phyloP scores from a whole-genome alignment of 2,113 vertebrate species.

The Zosterops lateralis region DNA sequence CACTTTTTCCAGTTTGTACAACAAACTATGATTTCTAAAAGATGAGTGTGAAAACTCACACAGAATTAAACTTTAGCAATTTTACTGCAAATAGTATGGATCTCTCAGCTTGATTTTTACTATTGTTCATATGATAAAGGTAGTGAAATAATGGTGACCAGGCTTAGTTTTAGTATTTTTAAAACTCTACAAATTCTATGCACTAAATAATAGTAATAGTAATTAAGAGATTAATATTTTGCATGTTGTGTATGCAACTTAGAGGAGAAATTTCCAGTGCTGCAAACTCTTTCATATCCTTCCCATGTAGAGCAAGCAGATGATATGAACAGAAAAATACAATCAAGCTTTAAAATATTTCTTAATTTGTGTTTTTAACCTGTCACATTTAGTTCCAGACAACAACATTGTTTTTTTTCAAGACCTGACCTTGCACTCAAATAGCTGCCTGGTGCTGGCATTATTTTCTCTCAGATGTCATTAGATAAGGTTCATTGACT shows the following conservation, averaged over 20 bases:
- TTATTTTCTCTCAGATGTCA: background rate
- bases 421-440: background rate
- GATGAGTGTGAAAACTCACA: background rate
- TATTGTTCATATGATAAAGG: background rate
- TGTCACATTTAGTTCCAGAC: background rate
- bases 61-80: background rate
- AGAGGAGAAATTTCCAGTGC: background rate
- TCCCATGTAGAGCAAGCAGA: background rate
- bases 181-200: background rate
- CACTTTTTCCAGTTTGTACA: background rate
- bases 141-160: background rate
- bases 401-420: background rate
- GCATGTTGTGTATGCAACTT: background rate
- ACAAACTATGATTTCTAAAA: background rate
- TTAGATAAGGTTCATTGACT: background rate
- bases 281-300: background rate
- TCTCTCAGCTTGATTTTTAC: background rate
- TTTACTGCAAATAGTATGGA: background rate
- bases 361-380: background rate
- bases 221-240: background rate
- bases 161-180: background rate
- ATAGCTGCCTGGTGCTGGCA: background rate
- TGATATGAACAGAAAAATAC: background rate
- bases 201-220: background rate
- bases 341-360: background rate